Conservation (phyloP, 2,888 invertebrate genomes). For the Carpatolechia fugitivella region DNA sequence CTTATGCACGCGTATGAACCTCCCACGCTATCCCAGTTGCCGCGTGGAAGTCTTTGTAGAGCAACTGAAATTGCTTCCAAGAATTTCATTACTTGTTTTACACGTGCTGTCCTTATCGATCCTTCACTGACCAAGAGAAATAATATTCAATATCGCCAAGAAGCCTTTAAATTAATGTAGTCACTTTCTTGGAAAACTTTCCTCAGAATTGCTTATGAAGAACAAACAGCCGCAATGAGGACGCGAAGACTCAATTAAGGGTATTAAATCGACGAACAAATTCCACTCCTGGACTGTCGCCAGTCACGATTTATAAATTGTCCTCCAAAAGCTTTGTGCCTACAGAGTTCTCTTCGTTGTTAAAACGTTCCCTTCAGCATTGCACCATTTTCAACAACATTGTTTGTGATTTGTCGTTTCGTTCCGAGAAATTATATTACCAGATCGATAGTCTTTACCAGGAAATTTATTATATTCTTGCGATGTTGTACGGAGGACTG, state of each 20-base stretch:
- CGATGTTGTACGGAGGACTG: background rate
- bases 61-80: background rate
- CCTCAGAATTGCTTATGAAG: background rate
- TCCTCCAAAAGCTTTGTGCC: background rate
- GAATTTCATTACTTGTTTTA: background rate
- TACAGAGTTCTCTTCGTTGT: background rate
- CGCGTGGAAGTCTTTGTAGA: background rate
- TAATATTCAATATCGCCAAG: background rate
- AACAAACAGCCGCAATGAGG: slow-evolving; percentile 1
- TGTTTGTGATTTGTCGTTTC: background rate
- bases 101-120: background rate
- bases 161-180: background rate
- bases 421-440: background rate
- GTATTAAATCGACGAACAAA: slow-evolving; percentile 13
- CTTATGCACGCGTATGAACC: background rate
- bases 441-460: background rate
- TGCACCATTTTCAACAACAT: background rate
- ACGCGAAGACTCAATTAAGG: slow-evolving; percentile 13
- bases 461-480: background rate
- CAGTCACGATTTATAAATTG: background rate
- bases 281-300: background rate
- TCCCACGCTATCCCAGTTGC: background rate
- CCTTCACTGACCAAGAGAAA: background rate
- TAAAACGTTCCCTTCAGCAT: background rate
- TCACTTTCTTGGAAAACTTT: background rate